phyloP scores from a whole-genome alignment of 1,140 invertebrate species.

The Linepithema humile region DNA sequence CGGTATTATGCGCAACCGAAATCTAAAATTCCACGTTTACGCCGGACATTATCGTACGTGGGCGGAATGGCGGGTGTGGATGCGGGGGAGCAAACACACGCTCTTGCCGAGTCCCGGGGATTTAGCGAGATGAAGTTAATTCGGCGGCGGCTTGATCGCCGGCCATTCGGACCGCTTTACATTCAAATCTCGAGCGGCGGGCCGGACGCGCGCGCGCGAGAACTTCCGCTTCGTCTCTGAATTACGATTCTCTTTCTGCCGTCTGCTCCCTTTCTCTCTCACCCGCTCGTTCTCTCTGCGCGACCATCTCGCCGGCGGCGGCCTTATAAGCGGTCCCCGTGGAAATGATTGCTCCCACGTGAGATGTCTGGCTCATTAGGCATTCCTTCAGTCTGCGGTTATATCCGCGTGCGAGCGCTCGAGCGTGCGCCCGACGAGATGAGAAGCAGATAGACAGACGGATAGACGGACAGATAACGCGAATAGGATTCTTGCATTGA shows the following conservation, averaged over 20 bases:
- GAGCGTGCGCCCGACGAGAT: constrained; percentile 6
- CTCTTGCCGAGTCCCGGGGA: constrained; percentile 35
- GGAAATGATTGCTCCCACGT: constrained; percentile 75
- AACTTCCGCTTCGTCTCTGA: constrained; percentile 55
- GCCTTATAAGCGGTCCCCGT: constrained; percentile 59
- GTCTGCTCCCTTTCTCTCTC: not conserved
- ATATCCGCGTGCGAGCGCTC: not conserved
- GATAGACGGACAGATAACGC: constrained; percentile 15
- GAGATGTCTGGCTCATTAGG: constrained; percentile 78
- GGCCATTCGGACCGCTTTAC: constrained; percentile 70
- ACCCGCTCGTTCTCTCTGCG: not conserved
- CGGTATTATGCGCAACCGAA: constrained; percentile 7
- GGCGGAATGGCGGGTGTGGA: not conserved
- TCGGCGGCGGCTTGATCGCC: constrained; percentile 65
- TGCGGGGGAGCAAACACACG: not conserved
- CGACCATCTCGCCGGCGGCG: constrained; percentile 7
- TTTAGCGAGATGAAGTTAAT: constrained; percentile 66
- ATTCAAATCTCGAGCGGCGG: constrained; percentile 67
- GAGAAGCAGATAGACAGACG: constrained; percentile 3
- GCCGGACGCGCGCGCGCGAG: constrained; percentile 7
- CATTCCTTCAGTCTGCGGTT: constrained; percentile 77
- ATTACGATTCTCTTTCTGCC: constrained; percentile 63
- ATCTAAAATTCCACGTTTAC: constrained; percentile 49
- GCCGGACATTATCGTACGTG: constrained; percentile 38
- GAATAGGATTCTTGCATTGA: not conserved